These are phyloP conservation scores for Puma concolor DNA, from an alignment of 2,113 vertebrate species.

Conservation along the genomic window DNA sequence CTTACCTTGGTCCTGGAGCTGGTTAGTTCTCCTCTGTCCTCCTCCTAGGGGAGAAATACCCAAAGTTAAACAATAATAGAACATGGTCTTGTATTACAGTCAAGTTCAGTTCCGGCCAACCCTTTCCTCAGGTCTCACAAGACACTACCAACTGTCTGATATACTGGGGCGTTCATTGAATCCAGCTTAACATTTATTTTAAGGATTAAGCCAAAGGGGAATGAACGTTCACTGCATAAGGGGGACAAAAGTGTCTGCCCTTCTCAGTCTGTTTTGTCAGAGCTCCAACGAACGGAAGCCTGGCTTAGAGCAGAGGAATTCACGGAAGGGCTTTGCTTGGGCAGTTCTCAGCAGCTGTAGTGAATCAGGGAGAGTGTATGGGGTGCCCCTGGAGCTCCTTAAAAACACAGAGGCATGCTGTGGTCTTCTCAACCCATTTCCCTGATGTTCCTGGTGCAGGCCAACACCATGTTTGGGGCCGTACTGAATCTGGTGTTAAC, in stretches of 20 bases:
- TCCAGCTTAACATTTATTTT: slow-evolving; percentile 24
- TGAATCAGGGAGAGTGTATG: neutral
- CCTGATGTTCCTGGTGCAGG: neutral
- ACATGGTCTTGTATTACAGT: slow-evolving; percentile 77
- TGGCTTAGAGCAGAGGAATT: neutral
- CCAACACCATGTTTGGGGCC: neutral
- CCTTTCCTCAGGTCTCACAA: slow-evolving; percentile 68
- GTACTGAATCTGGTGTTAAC: neutral
- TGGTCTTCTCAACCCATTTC: neutral
- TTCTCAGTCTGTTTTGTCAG: neutral
- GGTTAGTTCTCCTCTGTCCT: slow-evolving; percentile 78
- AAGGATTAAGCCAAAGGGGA: slow-evolving; percentile 79
- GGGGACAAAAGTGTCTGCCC: neutral
- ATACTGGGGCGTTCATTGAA: slow-evolving; percentile 42
- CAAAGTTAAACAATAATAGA: slow-evolving; percentile 81
- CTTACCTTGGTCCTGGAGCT: slow-evolving; percentile 78
- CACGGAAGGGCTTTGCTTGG: neutral
- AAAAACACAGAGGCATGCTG: neutral
- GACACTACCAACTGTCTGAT: slow-evolving; percentile 78
- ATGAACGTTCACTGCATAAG: neutral
- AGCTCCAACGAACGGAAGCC: neutral
- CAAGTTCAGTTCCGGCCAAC: slow-evolving; percentile 75
- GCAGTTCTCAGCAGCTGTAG: neutral
- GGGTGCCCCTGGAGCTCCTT: neutral
- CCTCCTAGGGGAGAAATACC: slow-evolving; percentile 83